These are phyloP conservation scores for Phalacrocorax carbo DNA, from an alignment of 2,113 vertebrate species.

Conservation along the genomic window DNA sequence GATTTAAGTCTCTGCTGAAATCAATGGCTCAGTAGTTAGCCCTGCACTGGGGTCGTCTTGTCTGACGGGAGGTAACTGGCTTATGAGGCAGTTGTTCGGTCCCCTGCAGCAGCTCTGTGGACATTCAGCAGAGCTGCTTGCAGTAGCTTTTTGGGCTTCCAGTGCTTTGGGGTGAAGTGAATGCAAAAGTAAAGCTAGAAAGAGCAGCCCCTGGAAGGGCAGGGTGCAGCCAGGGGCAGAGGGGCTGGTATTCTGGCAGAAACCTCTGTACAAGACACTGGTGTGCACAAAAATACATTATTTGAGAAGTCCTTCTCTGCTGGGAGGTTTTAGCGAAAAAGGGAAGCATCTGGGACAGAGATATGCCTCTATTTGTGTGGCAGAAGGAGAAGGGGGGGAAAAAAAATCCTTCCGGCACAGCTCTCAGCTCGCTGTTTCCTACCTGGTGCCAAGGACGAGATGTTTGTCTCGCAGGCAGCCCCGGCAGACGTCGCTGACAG, in stretches of 20 bases:
- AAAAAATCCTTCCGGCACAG: not conserved
- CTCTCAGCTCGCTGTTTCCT: not conserved
- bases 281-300: not conserved
- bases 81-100: not conserved
- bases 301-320: not conserved
- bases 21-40: not conserved
- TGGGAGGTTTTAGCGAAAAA: not conserved
- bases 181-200: not conserved
- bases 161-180: not conserved
- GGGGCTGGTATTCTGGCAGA: not conserved
- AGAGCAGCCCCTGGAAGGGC: not conserved
- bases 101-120: not conserved
- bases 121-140: not conserved
- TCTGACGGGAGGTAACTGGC: not conserved
- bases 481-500: not conserved
- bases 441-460: constrained; percentile 27
- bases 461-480: constrained; percentile 3
- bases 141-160: not conserved
- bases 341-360: not conserved
- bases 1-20: not conserved
- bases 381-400: not conserved
- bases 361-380: not conserved
- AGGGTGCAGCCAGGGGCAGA: not conserved
- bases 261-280: not conserved
- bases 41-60: not conserved